phyloP scores from a whole-genome alignment of 2,113 vertebrate species.

The Tachysurus fulvidraco region DNA sequence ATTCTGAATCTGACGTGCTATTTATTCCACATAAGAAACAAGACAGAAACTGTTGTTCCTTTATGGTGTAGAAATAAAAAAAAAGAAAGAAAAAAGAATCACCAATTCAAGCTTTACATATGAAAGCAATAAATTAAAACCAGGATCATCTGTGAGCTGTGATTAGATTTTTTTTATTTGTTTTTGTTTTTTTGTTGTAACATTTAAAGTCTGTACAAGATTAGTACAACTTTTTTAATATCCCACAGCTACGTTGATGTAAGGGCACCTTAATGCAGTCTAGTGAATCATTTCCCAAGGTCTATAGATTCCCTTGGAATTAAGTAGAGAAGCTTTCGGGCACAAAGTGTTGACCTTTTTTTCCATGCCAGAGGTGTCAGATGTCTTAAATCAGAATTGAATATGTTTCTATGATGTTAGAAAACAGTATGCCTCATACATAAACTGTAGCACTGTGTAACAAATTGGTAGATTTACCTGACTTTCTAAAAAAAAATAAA shows the following conservation, averaged over 20 bases:
- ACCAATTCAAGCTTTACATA: constrained; percentile 59
- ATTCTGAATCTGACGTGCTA: constrained; percentile 51
- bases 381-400: constrained; percentile 71
- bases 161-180: constrained; percentile 43
- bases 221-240: constrained; percentile 52
- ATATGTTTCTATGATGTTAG: constrained; percentile 73
- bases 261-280: constrained; percentile 67
- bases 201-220: constrained; percentile 34
- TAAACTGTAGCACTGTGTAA: constrained; percentile 76
- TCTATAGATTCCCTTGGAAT: constrained; percentile 66
- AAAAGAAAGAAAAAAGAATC: constrained; percentile 38
- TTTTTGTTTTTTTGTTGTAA: not conserved
- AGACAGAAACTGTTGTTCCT: constrained; percentile 42
- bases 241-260: constrained; percentile 61
- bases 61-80: constrained; percentile 52
- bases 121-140: constrained; percentile 68
- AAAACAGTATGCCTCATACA: constrained; percentile 71
- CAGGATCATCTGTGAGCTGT: constrained; percentile 53
- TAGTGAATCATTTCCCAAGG: constrained; percentile 65
- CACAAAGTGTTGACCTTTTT: constrained; percentile 58
- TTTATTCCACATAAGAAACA: constrained; percentile 54
- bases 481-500: constrained; percentile 57
- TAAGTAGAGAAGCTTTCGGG: constrained; percentile 54
- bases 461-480: constrained; percentile 72
- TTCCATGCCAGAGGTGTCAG: constrained; percentile 66